Evolutionary conservation across 2,113 vertebrate genomes (phyloP).

Genomic region (Tragulus kanchil): DNA sequence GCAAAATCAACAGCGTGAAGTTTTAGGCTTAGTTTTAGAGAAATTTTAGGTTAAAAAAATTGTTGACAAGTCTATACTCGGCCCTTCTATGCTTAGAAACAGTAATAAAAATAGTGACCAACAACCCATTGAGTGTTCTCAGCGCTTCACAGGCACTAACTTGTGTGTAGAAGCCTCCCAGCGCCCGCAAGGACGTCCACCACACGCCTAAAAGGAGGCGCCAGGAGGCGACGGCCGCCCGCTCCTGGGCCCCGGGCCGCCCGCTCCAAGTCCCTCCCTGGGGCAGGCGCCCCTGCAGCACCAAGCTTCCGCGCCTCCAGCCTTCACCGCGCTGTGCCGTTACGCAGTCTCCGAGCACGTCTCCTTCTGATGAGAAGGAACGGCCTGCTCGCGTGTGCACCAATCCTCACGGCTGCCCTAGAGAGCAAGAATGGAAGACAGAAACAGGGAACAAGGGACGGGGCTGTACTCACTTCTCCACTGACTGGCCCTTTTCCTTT

Average conservation of each 20-base stretch:
- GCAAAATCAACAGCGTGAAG: background rate
- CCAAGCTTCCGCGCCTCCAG: too few species aligned
- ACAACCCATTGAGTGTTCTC: rapidly evolving
- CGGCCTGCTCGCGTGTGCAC: background rate
- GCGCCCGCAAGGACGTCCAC: rapidly evolving
- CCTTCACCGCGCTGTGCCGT: background rate
- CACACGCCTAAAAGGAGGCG: rapidly evolving
- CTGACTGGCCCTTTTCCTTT: constrained; percentile 77
- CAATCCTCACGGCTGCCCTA: background rate
- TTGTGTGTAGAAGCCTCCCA: rapidly evolving
- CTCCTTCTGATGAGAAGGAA: background rate
- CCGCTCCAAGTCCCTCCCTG: background rate
- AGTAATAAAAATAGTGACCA: background rate
- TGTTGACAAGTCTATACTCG: too few species aligned
- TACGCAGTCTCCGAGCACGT: background rate
- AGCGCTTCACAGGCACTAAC: rapidly evolving
- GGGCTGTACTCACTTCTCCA: constrained; percentile 86
- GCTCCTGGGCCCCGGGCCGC: background rate
- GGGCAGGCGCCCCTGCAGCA: background rate
- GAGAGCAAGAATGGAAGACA: background rate
- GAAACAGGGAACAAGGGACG: background rate
- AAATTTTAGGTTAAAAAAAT: background rate
- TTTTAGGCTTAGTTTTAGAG: constrained; percentile 18
- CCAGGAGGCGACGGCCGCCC: rapidly evolving
- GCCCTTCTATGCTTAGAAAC: background rate